phyloP scores from a whole-genome alignment of 2,888 invertebrate genomes.

The Incurvaria masculella region DNA sequence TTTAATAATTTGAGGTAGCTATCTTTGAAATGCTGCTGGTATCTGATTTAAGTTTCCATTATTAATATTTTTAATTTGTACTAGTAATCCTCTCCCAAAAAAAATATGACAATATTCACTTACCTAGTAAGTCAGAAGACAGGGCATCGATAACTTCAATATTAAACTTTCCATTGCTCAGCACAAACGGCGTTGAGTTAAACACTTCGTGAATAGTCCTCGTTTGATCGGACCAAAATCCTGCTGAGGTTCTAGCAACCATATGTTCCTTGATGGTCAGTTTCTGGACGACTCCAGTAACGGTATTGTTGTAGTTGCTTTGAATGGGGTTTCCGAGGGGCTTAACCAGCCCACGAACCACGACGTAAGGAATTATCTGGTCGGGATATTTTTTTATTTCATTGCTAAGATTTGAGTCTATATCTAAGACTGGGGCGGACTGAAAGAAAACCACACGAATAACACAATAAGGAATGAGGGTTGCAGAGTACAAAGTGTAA shows the following conservation, averaged over 20 bases:
- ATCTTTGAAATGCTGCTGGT: too few relatives aligned
- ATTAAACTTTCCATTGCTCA: conserved; percentile 58
- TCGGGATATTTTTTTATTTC: conserved; percentile 61
- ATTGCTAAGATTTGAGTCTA: conserved; percentile 61
- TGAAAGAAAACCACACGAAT: conserved; percentile 28
- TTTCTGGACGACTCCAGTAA: conserved; percentile 77
- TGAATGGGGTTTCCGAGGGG: conserved; percentile 72
- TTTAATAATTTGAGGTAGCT: too few relatives aligned
- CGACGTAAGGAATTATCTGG: conserved; percentile 68
- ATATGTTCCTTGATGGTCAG: conserved; percentile 80
- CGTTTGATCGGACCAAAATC: conserved; percentile 83
- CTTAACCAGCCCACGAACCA: conserved; percentile 71
- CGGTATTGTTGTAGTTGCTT: conserved; percentile 68
- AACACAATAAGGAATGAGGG: background rate
- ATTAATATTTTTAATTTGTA: too few relatives aligned
- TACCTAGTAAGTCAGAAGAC: conserved; percentile 66
- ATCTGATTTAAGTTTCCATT: too few relatives aligned
- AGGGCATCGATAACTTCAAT: conserved; percentile 76
- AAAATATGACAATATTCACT: too few relatives aligned
- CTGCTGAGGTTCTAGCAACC: conserved; percentile 77
- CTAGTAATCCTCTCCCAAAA: too few relatives aligned
- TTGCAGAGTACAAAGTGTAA: background rate
- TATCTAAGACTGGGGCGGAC: conserved; percentile 68
- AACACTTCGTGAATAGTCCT: conserved; percentile 74
- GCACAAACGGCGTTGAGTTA: conserved; percentile 77